Percentiles rank a stretch among this genome's conserved stretches.
These are phyloP conservation scores for Coreius guichenoti DNA, from an alignment of 2,797 vertebrate genomes.

Conservation along the genomic window DNA sequence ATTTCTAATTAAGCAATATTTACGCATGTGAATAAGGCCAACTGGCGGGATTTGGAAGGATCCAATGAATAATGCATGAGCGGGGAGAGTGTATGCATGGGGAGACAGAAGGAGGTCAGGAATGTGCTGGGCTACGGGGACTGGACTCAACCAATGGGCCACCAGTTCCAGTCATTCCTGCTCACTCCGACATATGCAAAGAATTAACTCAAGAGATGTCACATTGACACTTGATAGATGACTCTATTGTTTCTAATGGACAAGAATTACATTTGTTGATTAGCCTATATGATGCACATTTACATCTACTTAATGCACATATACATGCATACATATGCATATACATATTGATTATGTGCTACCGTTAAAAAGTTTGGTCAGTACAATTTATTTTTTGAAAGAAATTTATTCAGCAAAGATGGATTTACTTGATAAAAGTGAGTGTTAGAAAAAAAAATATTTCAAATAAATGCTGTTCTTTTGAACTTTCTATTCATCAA, in stretches of 20 bases:
- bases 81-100: slow-evolving; percentile 44
- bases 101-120: slow-evolving; percentile 66
- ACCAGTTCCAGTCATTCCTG: slow-evolving; percentile 40
- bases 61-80: slow-evolving; percentile 68
- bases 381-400: background rate
- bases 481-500: too few relatives aligned
- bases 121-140: slow-evolving; percentile 48
- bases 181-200: slow-evolving; percentile 39
- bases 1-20: slow-evolving; percentile 71
- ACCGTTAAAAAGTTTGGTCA: background rate
- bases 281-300: slow-evolving; percentile 6
- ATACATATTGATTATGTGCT: background rate
- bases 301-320: slow-evolving; percentile 58
- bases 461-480: too few relatives aligned
- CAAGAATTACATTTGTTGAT: slow-evolving; percentile 12
- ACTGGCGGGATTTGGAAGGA: slow-evolving; percentile 65
- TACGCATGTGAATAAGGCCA: slow-evolving; percentile 71
- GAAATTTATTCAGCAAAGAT: background rate
- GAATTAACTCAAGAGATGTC: slow-evolving; percentile 52
- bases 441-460: too few relatives aligned
- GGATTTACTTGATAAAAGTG: background rate
- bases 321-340: slow-evolving; percentile 42
- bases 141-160: slow-evolving; percentile 60
- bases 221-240: slow-evolving; percentile 56
- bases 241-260: slow-evolving; percentile 22